Base-by-base conservation (phyloP, 2,113 vertebrate genomes). In the Hippoglossus stenolepis region DNA sequence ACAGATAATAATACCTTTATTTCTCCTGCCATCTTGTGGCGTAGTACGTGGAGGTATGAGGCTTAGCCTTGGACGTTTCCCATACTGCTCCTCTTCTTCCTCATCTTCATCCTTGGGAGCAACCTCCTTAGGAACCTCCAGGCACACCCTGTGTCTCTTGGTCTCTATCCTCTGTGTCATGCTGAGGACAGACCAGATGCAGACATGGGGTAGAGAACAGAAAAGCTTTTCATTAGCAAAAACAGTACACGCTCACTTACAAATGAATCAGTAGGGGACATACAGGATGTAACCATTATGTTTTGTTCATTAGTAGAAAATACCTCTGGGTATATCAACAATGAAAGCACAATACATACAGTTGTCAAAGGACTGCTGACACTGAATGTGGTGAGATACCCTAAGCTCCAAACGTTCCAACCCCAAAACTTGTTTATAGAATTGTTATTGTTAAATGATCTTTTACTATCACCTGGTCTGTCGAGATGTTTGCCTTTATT, bases 111-210 rank as follows among this genome's bases (percentile, higher is more conserved):
- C 96, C 86, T 96, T 96, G 20, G 95, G 94, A 71, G 97, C 95
- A 76, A 99, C 94, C 84, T 97, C 97, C 23, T 96, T 92, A 0
- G 97, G 97, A 43, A 99, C 93, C 84, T 99, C 96, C 60, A 99
- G 93, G 90, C 97, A 99, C 53, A 99, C 95, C 18, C 97, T 83
- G 88, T 99, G 98, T 76, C 98, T 95, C 90, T 99, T 99, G 23
- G 97, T 96, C 87, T 97, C 98, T 65, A 99, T 99, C 56, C 97
- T 96, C 66, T 98, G 97, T 75, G 94, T 97, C 49, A 95, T 88
- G 54, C 96, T 79, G 69, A 95, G 94, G 91, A 58, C 79, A 65
- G 4, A 83, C 26, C 69, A 77, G 90, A 80, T 12, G 63, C 10
- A 81, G 15, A 75, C n/a, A 73, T 47, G 14, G 31, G 31, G 31